Evolutionary conservation across 2,888 invertebrate genomes (phyloP), one percentile per base, ranked within the genome.

Genomic region (Cheilosia soror): DNA sequence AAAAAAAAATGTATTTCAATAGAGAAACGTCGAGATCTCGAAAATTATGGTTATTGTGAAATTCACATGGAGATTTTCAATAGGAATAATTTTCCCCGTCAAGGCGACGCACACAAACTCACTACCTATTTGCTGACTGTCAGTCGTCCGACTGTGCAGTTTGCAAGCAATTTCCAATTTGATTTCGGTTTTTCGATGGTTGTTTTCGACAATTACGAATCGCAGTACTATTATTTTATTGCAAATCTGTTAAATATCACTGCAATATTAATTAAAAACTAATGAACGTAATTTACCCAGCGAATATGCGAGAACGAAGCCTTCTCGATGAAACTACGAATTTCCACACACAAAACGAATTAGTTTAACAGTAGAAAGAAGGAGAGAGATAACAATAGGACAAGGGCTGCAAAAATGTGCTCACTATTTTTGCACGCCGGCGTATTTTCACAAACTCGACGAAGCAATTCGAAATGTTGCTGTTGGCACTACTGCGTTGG

Each of bases 241-340:
- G 9, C 29, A 5, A 58, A 58, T 58, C 29, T 11, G 1, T 49
- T 13, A 37, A 44, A 25, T 57, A 78, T 51, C 47, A 76, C 69
- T 55, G 49, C 5, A 47, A 47, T 40, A 27, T 37, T 55, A 25
- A 73, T 51, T 57, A 42, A 69, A 51, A 69, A 57, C 33, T 15
- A 55, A 40, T 0, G 15, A 63, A 51, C 6, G 42, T 53, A 75
- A 66, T 66, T 75, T 71, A 44, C 9, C 55, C 37, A 58, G 42
- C 55, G 55, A 76, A 42, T 49, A 49, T 71, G 60, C 75, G 71
- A 79, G 75, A 75, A 84, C 60, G 71, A 84, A 69, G 75, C 69
- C 73, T 75, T 80, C 84, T 66, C 84, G 65, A 65, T 65, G 76
- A 66, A 84, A 80, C 80, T 84, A 84, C 65, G n/a, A 80, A 80